These are phyloP conservation scores for Ylistrum balloti DNA, from an alignment of 1,140 invertebrate genomes.

Conservation along the genomic window DNA sequence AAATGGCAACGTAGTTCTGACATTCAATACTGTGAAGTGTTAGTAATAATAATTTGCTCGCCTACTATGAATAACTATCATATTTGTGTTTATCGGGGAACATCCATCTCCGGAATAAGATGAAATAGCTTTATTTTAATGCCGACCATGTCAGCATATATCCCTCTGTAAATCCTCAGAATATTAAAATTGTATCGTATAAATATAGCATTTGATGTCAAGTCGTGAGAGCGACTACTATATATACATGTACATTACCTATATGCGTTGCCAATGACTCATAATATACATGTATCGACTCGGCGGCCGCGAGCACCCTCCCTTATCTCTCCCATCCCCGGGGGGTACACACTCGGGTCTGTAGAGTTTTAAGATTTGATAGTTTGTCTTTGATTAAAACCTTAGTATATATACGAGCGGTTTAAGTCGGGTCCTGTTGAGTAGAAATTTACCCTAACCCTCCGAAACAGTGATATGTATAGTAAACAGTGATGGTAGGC, in stretches of 20 bases:
- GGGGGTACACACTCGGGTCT: background rate
- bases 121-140: conserved; percentile 31
- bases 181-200: background rate
- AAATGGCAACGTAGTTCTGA: background rate
- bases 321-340: conserved; percentile 16
- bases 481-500: conserved; percentile 9
- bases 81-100: background rate
- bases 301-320: background rate
- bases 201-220: background rate
- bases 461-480: background rate
- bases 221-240: background rate
- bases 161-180: background rate
- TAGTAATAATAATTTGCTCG: background rate
- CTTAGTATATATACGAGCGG: background rate
- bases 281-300: background rate
- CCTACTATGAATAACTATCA: background rate
- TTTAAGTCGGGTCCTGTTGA: background rate
- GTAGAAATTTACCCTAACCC: background rate
- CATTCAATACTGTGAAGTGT: background rate
- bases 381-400: conserved; percentile 17
- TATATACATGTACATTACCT: background rate
- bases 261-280: conserved; percentile 10
- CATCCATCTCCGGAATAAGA: background rate
- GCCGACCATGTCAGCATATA: background rate
- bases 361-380: background rate